These are phyloP conservation scores for Calephelis nemesis DNA, from an alignment of 1,140 invertebrate genomes.

Conservation along the genomic window DNA sequence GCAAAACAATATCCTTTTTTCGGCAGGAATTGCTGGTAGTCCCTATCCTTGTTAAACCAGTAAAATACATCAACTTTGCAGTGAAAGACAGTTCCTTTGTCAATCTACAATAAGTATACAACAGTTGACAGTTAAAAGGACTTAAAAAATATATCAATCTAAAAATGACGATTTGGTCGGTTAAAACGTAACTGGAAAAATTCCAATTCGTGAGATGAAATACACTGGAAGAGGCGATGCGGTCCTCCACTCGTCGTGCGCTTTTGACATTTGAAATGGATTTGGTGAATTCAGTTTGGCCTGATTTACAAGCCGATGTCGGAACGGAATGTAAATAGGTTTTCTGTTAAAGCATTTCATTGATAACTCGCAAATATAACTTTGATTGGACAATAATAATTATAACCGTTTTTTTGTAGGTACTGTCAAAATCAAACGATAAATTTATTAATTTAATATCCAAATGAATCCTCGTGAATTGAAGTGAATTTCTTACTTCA, in stretches of 20 bases:
- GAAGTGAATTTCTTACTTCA: no score
- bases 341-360: not conserved
- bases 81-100: no score
- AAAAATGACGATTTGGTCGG: not conserved
- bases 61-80: no score
- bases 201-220: conserved; percentile 6
- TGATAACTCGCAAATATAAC: no score
- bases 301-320: conserved; percentile 1
- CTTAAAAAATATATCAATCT: not conserved
- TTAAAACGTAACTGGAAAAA: conserved; percentile 7
- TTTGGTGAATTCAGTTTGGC: conserved; percentile 31
- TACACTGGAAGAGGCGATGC: conserved; percentile 15
- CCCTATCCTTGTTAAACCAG: no score
- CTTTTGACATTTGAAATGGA: conserved; percentile 33
- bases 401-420: no score
- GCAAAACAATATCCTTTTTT: no score
- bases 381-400: no score
- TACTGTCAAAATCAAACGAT: no score
- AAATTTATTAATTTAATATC: no score
- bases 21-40: no score
- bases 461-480: no score
- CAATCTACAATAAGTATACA: not conserved
- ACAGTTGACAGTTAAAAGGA: not conserved
- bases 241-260: conserved; percentile 27
- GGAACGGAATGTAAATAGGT: not conserved